Base-by-base conservation (phyloP, 1,140 invertebrate species). In the Lysiphlebus fabarum region DNA sequence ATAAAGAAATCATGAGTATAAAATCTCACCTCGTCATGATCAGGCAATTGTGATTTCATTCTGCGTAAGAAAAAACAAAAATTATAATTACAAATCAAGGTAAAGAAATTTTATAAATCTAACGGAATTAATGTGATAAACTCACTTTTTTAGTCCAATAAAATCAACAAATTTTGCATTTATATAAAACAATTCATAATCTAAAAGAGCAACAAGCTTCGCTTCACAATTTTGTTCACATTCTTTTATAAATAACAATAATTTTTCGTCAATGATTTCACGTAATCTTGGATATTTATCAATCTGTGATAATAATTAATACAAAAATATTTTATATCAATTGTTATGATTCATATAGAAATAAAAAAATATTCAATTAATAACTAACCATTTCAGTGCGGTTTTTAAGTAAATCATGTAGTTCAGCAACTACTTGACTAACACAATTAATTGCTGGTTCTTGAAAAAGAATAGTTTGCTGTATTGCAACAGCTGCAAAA, bases 121-220 rank as follows among this genome's bases (percentile, higher is more conserved):
- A n/a, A n/a, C 38, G 42, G 37, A 59, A 9, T 41, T 17, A n/a
- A 26, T 1, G 17, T 26, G n/a, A n/a, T n/a, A n/a, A 45, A 86
- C 88, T 86, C 85, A 98, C 96, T 98, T 99, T 67, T 96, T 95
- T 82, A 98, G 98, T 65, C 95, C 95, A 75, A 98, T 97, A 79
- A 99, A 99, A 82, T 99, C 98, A 84, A 99, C 97, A 75, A 99
- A 98, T 81, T 99, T 99, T 42, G 98, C 99, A 79, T 99, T 99
- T 94, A 99, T 99, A 78, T 99, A 99, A 7, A 97, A 95, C 59
- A 99, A 82, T 82, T 99, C 96, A 73, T 95, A 95, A 75, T 99
- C 96, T 47, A 98, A 93, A 44, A 99, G 82, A 62, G 98, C 80
- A 45, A 93, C 81, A 33, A 99, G 86, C 77, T 99, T n/a, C n/a